Base-by-base conservation (phyloP, 2,113 vertebrate genomes). In the Cyprinus carpio region DNA sequence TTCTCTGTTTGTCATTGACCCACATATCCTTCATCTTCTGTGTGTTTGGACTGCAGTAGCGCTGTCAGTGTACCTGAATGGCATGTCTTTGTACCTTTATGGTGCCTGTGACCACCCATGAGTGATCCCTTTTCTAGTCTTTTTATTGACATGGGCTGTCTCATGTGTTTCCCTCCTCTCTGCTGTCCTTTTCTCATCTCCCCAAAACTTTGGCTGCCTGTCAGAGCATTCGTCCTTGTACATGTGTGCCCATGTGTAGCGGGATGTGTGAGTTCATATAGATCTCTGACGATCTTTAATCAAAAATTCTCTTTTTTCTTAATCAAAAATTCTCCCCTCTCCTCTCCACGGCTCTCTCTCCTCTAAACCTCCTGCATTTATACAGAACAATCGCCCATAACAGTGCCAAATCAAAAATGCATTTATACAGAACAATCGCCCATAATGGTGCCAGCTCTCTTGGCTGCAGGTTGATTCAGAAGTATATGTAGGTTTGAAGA, bases 161-260 rank as follows among this genome's bases (percentile, higher is more conserved):
- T 85, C 76, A 79, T 25, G 81, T 40, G 40, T 49, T 84, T n/a
- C 46, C 34, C 34, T 75, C n/a, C 46, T 31, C 71, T 79, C 49
- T 75, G 77, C 25, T 79, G 82, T 89, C 87, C 72, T 12, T 46
- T 12, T 46, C 18, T 65, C 37, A 20, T 54, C 79, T 60, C 74
- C 71, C 29, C 43, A 51, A 62, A 82, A 82, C 80, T 82, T 54
- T 49, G 54, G 67, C 69, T 40, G 54, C 56, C 74, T 84, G 81
- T 88, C 84, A 81, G 76, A 67, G 43, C 75, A 37, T 64, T 84
- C 69, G 64, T 86, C 84, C 81, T 80, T 78, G 64, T 56, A 83
- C 72, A 78, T 60, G 69, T 74, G 75, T 83, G 75, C 16, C 87
- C 60, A 29, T 83, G 80, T 88, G 84, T 46, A 83, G 79, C 67